A percentile compares a stretch with the other conserved stretches of the same genome.
These are phyloP conservation scores for Theocolax elegans DNA, from an alignment of 1,140 invertebrate genomes.

Conservation along the genomic window DNA sequence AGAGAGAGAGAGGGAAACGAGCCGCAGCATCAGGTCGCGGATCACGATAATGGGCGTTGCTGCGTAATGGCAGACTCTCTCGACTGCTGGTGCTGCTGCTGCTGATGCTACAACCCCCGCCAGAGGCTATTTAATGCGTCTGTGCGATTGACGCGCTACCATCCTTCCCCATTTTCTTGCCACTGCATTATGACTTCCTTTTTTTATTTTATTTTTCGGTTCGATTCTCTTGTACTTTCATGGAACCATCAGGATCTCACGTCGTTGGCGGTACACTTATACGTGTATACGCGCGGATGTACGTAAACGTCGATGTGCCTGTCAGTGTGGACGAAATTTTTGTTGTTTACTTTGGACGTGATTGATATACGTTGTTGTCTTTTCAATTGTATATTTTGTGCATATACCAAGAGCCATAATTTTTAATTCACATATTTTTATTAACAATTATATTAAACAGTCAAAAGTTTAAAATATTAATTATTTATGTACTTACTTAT, in stretches of 20 bases:
- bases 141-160: neutral
- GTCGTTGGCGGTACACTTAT: too few relatives aligned
- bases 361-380: too few relatives aligned
- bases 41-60: conserved; percentile 22
- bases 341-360: too few relatives aligned
- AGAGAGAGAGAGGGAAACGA: conserved; percentile 6
- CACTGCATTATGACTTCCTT: neutral
- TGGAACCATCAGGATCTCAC: too few relatives aligned
- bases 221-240: neutral
- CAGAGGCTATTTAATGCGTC: neutral
- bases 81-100: neutral
- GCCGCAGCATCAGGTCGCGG: conserved; percentile 6
- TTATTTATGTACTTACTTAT: too few relatives aligned
- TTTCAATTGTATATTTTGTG: too few relatives aligned
- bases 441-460: too few relatives aligned
- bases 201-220: neutral
- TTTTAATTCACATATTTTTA: too few relatives aligned
- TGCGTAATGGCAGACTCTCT: conserved; percentile 7
- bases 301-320: neutral
- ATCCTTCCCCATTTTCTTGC: neutral
- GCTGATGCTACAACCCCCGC: neutral
- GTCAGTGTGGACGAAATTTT: neutral
- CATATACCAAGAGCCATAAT: too few relatives aligned
- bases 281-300: too few relatives aligned
- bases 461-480: too few relatives aligned